phyloP scores from a whole-genome alignment of 2,113 vertebrate species.

The Gadus chalcogrammus region DNA sequence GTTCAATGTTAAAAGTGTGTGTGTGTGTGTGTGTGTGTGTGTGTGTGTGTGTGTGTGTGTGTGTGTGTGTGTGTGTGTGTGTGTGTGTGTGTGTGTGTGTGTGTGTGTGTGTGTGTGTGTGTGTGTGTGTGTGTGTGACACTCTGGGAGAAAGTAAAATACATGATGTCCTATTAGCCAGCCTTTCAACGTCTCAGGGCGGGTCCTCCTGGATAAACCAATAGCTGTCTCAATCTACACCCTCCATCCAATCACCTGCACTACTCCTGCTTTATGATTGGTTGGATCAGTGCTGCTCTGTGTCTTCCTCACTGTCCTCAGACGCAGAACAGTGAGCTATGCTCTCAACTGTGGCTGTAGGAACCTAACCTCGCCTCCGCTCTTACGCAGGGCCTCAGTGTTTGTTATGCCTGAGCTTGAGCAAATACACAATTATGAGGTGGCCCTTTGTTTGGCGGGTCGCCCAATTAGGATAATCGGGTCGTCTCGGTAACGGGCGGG shows the following conservation, averaged over 20 bases:
- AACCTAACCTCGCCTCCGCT: neutral
- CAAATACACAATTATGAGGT: slow-evolving; percentile 28
- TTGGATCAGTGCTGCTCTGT: neutral
- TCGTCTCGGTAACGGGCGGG: neutral
- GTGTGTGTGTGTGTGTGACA: too few relatives aligned
- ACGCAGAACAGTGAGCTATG: slow-evolving; percentile 24
- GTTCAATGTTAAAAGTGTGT: too few relatives aligned
- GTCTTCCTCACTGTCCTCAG: slow-evolving; percentile 13
- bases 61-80: too few relatives aligned
- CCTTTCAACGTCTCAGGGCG: too few relatives aligned
- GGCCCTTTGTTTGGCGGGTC: neutral
- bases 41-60: too few relatives aligned
- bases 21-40: too few relatives aligned
- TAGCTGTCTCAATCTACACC: too few relatives aligned
- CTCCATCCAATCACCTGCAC: neutral
- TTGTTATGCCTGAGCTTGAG: slow-evolving; percentile 14
- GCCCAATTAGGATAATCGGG: neutral
- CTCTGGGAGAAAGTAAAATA: too few relatives aligned
- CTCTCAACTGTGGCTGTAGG: slow-evolving; percentile 14
- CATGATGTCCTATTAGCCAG: too few relatives aligned
- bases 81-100: too few relatives aligned
- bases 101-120: too few relatives aligned
- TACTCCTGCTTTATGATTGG: slow-evolving; percentile 4
- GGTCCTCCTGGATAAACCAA: too few relatives aligned
- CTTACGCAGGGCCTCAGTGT: slow-evolving; percentile 6